Conservation (phyloP, 35 echinoderm and acorn worm species). For the Apostichopus parvimensis region DNA sequence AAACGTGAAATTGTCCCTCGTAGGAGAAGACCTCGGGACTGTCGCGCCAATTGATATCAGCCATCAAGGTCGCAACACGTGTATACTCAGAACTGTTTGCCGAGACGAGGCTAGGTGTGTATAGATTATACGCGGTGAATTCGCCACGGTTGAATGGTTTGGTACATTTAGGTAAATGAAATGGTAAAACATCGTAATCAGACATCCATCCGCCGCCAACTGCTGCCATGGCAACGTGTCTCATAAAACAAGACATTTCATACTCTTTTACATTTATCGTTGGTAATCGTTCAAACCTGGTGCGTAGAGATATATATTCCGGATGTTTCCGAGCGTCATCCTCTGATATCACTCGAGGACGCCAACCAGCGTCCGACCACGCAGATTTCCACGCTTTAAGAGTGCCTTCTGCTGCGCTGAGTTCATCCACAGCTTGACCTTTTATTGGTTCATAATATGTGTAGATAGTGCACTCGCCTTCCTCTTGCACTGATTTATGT, state of each 20-base stretch:
- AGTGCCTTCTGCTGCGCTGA: neutral
- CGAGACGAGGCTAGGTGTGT: neutral
- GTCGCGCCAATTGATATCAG: neutral
- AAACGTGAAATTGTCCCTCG: neutral
- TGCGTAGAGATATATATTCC: neutral
- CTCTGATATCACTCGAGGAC: neutral
- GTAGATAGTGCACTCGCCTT: neutral
- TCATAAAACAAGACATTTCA: neutral
- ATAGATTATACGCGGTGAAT: neutral
- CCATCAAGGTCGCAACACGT: neutral
- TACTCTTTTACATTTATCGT: neutral
- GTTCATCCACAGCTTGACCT: neutral
- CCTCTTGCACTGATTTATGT: neutral
- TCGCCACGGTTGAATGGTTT: neutral
- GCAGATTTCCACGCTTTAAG: neutral
- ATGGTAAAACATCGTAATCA: neutral
- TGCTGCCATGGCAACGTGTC: constrained; percentile 4
- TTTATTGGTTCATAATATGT: neutral
- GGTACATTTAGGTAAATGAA: neutral
- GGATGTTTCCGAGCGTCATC: neutral
- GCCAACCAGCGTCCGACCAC: neutral
- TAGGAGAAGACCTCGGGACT: neutral
- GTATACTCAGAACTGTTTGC: neutral
- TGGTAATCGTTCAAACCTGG: neutral
- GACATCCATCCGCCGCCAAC: neutral